Evolutionary conservation across 2,113 vertebrate genomes (phyloP), one percentile per base, ranked within the genome.

Genomic region (Poeciliopsis turrubarensis): DNA sequence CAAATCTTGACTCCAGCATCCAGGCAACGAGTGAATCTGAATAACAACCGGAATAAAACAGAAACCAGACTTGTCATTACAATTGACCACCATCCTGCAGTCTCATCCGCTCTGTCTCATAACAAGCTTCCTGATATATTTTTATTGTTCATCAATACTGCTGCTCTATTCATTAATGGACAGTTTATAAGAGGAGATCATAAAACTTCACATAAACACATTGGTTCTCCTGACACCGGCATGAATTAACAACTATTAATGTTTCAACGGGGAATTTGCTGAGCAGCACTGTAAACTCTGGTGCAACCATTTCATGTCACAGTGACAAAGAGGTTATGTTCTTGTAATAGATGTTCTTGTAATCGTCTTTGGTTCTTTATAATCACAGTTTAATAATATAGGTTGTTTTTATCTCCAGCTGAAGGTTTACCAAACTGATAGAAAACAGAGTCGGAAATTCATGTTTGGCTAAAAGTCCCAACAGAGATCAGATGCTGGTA

Each of bases 191-290:
- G 73, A 86, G 22, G 51, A 72, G 76, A 29, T 61, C 47, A 34
- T 89, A 84, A 89, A 90, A 78, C 77, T 32, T 75, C 25, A 4
- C 80, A 69, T 82, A 75, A 86, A 84, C 74, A 75, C 37, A 64
- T 5, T 41, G n/a, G 66, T 12, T 75, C 72, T 80, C 76, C 41
- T 73, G 82, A 87, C 87, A 80, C 61, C 31, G 31, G 63, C 77
- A 65, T 84, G 75, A 83, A 85, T 88, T 84, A 89, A 78, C 70
- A 60, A 44, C 71, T 70, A 69, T 85, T 82, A 84, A 86, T 47
- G 67, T 10, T 26, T 85, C 78, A 60, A 1, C 0, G 1, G 77
- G 82, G 84, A 83, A 47, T 60, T 5, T 5, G 4, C 44, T 63
- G 13, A 62, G 65, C 13, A 1, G 65, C 5, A 9, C 61, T 14